Evolutionary conservation across 2,797 vertebrate species (phyloP), one percentile per base, ranked within the genome.

Genomic region (Diceros bicornis): DNA sequence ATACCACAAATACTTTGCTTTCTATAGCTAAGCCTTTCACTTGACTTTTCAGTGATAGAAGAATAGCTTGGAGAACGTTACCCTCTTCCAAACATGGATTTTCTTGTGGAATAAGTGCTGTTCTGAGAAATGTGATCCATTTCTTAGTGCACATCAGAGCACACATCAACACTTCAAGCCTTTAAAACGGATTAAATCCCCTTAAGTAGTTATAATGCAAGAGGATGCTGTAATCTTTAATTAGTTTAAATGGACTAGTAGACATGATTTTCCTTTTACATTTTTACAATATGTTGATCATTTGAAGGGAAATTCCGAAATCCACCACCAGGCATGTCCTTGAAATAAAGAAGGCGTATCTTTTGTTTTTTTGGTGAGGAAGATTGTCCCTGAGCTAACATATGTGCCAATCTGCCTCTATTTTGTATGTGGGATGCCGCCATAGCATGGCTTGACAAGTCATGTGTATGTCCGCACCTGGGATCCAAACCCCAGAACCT

Each of bases 121-220:
- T 64, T 6, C 61, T 87, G 57, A 90, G 78, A 94, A 92, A 84
- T 68, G 21, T 21, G 64, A 77, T 50, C 41, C 41, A 44, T 93
- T 61, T 94, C 29, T 75, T 64, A 47, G 44, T 14, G 57, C 18
- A 44, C 32, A 55, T 74, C 16, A 86, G 44, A 87, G n/a, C 34
- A 61, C 71, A 77, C 41, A 81, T 32, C 32, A 78, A 29, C 16
- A 64, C 13, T 61, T 81, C 32, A 87, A 82, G 59, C 57, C 34
- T 86, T 74, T 83, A 75, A 92, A 96, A 52, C 14, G 84, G 87
- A 77, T 69, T 41, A 82, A 94, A 66, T 69, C 34, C 25, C 13
- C 13, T 69, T 41, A 44, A 47, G 72, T 61, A 79, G 66, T 81
- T 83, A 66, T 7, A 89, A 87, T 34, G 1, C 62, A 87, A 94